Base-by-base conservation (phyloP, 2,888 invertebrate species). In the Trypoxylon attenuatum region DNA sequence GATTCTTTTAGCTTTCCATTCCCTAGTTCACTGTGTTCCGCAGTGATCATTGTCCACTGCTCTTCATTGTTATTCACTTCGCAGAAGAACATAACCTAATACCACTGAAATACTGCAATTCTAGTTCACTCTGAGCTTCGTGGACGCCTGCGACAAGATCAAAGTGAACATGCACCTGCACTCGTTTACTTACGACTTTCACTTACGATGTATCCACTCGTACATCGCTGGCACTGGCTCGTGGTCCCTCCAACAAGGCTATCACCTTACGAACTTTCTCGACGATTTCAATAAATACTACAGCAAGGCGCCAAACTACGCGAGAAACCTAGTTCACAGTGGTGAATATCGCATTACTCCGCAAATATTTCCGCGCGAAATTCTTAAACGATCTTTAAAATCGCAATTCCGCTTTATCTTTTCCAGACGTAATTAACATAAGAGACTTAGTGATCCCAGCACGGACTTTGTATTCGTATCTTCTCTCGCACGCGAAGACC, bases 221-320 rank as follows among this genome's bases (percentile, higher is more conserved):
- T 93, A 92, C 78, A 89, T 93, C 52, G 89, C 90, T 51, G 91
- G 90, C 45, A 88, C 88, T 58, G 87, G 88, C 41, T 84, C 86
- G 19, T 84, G 88, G 71, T 87, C 88, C 1, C 86, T 90, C 42
- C 89, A 89, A 74, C 89, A 89, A 61, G 91, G 91, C 38, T 94
- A 93, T 83, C 93, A 94, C 82, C 88, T 94, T 3, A 91, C 91
- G 19, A 90, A 91, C 70, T 94, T 94, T 84, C 88, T 94, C 23
- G 91, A 92, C 64, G 94, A 94, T 83, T 94, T 94, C 81, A 89
- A 92, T 65, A 92, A 92, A 82, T 93, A 94, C 83, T 94, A 94
- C 82, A 91, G 91, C 47, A 92, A 93, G 84, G 91, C 93, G 4
- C 94, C 94, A 1, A 92, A 92, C 85, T 94, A 91, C 81, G 92